A percentile compares a stretch with the other conserved stretches of the same genome.
Conservation (phyloP, 2,113 vertebrate genomes). For the Heterocephalus glaber region DNA sequence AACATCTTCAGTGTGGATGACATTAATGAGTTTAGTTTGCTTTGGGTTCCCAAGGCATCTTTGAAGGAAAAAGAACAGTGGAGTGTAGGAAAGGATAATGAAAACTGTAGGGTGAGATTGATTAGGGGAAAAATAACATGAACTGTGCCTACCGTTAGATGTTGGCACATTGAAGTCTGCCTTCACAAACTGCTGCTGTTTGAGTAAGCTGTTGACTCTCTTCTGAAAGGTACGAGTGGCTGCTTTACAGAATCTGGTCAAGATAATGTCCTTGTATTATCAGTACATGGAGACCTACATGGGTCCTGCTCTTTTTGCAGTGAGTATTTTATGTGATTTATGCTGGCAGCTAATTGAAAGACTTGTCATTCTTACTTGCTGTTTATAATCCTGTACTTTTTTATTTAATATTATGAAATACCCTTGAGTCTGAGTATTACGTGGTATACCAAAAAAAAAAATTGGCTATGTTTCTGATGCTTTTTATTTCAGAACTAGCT, state of each 20-base stretch:
- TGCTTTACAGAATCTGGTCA: constrained; percentile 98
- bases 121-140: neutral
- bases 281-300: constrained; percentile 99
- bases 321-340: constrained; percentile 85
- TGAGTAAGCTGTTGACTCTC: neutral
- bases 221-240: constrained; percentile 94
- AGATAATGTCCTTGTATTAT: constrained; percentile 99
- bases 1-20: neutral
- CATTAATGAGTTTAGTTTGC: neutral
- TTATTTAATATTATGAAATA: neutral
- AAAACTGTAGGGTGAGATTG: neutral
- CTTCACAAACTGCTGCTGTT: neutral
- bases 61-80: neutral
- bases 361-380: neutral
- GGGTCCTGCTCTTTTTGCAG: constrained; percentile 98
- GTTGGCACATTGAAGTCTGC: neutral
- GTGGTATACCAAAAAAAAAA: neutral
- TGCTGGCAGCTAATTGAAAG: neutral
- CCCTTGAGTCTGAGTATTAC: neutral
- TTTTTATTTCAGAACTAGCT: neutral
- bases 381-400: neutral
- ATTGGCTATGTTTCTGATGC: neutral
- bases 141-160: neutral
- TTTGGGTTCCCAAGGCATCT: neutral
- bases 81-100: neutral